Evolutionary conservation across 2,797 vertebrate genomes (phyloP), one percentile per base, ranked within the genome.

Genomic region (Epinephelus awoara): DNA sequence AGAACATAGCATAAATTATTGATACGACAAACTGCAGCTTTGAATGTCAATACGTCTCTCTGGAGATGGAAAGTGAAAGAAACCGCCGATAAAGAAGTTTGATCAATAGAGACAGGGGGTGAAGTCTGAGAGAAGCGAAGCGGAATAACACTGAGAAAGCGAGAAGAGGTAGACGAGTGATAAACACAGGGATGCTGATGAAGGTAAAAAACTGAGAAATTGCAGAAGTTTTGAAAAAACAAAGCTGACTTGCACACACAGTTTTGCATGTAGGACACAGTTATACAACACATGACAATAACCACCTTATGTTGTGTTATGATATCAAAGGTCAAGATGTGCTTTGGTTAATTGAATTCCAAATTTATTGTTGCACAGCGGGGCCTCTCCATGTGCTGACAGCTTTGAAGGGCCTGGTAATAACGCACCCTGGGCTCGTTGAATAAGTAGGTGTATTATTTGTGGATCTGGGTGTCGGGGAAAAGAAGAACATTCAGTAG

Each of bases 21-120:
- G 87, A 94, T 92, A 89, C 67, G 80, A 88, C 82, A 83, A 70
- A 81, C 80, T 72, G 71, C 79, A 66, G 81, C 80, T 69, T 71
- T 74, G 91, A 92, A 93, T 88, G 86, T 91, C 90, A 88, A 93
- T 92, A 90, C 75, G 80, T 58, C 75, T 83, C 85, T 83, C 56
- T 6, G 52, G 85, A 86, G 83, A 88, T 21, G 11, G 65, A 52
- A 57, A 77, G 55, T 14, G 51, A 78, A 71, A 50, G 47, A 75
- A 61, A 80, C 18, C 25, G 57, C 54, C 2, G 40, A 75, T 52
- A 54, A 29, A 54, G 63, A 82, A 52, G 58, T 69, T 18, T 69
- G 76, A 86, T 90, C 84, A 55, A 82, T 72, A 65, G 49, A 62
- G 62, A 57, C 57, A 7, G 67, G 66, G 23, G 19, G 65, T 17